Conservation (phyloP, 2,113 vertebrate species). For the Carassius gibelio region DNA sequence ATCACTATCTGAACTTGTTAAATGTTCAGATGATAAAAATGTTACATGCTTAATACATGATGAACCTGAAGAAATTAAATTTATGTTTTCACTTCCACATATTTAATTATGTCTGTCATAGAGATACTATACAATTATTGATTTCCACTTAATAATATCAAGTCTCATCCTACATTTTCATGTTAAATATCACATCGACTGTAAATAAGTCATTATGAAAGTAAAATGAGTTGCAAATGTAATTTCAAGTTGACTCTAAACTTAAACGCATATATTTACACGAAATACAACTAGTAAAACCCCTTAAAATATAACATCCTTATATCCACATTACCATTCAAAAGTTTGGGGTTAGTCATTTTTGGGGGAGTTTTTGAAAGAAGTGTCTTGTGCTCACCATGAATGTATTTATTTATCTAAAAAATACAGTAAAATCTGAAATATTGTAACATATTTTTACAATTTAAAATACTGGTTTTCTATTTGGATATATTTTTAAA, state of each 20-base stretch:
- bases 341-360: not conserved
- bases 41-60: not conserved
- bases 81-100: not conserved
- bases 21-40: not conserved
- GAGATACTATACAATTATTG: not conserved
- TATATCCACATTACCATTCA: no score
- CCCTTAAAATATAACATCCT: no score
- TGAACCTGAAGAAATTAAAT: not conserved
- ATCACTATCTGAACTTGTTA: not conserved
- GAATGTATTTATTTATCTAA: not conserved
- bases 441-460: not conserved
- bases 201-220: not conserved
- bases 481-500: not conserved
- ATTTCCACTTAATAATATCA: not conserved
- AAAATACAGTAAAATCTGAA: not conserved
- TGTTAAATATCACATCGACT: not conserved
- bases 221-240: not conserved
- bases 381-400: not conserved
- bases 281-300: no score
- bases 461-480: not conserved
- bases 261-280: not conserved
- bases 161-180: not conserved
- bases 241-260: not conserved
- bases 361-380: no score
- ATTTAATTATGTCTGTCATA: not conserved